Base-by-base conservation (phyloP, 2,797 vertebrate genomes). In the Calcarius lapponicus region DNA sequence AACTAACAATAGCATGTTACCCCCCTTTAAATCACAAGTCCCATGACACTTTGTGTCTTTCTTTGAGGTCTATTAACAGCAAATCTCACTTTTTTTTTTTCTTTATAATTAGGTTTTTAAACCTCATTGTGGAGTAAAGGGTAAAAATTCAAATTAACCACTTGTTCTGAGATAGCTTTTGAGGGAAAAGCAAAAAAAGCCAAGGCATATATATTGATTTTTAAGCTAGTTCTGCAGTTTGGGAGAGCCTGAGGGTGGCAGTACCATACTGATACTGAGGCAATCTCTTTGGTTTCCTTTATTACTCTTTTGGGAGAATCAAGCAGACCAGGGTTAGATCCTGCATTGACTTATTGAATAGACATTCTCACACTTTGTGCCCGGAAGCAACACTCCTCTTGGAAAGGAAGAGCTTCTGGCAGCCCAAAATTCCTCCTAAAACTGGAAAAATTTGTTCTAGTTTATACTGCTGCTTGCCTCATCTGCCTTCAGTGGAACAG, bases 101-200 rank as follows among this genome's bases (percentile, higher is more conserved):
- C 24, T 43, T 32, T 48, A 17, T 4, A 34, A 47, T 4, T 20
- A 21, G 2, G 25, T 43, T 78, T 89, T 38, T 36, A 64, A 61
- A 24, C 20, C 2, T 51, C 11, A 31, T 40, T 48, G 26, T 58
- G 29, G 13, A 62, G 9, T n/a, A 86, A 75, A 50, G 12, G 15
- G 26, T 72, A 66, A 88, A 78, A 86, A 48, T 60, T 48, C 42
- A 62, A 82, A 80, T 58, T 15, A 75, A 22, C 13, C 11, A 17
- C 25, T 83, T 66, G 14, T n/a, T 67, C 79, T 9, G 12, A 60
- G 36, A 69, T 6, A 43, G 25, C 10, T 84, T 17, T 45, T 31
- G 2, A 28, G 19, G 3, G 2, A 31, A 20, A 32, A n/a, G n/a
- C 10, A n/a, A 34, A 19, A 53, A 45, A 8, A 19, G 2, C 3